Base-by-base conservation (phyloP, 2,113 vertebrate species). In the Prolemur simus region DNA sequence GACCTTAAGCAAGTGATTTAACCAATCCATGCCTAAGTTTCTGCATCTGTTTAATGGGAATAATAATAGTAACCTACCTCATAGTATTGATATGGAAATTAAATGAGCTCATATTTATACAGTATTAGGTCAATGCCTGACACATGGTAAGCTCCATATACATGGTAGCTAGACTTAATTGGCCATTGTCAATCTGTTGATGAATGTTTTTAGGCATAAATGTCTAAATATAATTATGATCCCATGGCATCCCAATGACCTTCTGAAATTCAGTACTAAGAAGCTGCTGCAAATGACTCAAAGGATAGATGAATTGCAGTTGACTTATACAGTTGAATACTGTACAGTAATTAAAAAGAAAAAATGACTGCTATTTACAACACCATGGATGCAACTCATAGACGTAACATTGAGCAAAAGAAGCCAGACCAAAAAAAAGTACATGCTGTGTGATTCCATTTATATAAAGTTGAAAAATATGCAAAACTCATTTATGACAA, bases 401-500 rank as follows among this genome's bases (percentile, higher is more conserved):
- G 63, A 92, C 21, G 11, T 83, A 96, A 84, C 3, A 2, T 45
- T 54, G 68, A 93, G 29, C 58, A 91, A 91, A 88, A 90, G 42
- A 94, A 97, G 49, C 5, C 27, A 74, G 25, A 85, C 84, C 89
- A 10, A 34, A 88, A 56, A 56, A 89, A 34, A 21, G 23, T 68
- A 76, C 34, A 58, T 18, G 14, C 21, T 87, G 25, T 93, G 83
- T 49, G 34, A 71, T 49, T 91, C 54, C 74, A 74, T 58, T 91
- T 87, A 86, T 25, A 83, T 87, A 66, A 97, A 96, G 34, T 80
- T 95, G 8, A 87, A 97, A 94, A 94, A 60, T 73, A 87, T 20
- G 39, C 20, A 58, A 78, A 89, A 73, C 15, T 25, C 54, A 25
- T 66, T 34, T 64, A 47, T 63, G 47, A 20, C 74, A 68, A 96